Evolutionary conservation across 2,113 vertebrate species (phyloP).

Genomic region (Sakesphorus luctuosus): DNA sequence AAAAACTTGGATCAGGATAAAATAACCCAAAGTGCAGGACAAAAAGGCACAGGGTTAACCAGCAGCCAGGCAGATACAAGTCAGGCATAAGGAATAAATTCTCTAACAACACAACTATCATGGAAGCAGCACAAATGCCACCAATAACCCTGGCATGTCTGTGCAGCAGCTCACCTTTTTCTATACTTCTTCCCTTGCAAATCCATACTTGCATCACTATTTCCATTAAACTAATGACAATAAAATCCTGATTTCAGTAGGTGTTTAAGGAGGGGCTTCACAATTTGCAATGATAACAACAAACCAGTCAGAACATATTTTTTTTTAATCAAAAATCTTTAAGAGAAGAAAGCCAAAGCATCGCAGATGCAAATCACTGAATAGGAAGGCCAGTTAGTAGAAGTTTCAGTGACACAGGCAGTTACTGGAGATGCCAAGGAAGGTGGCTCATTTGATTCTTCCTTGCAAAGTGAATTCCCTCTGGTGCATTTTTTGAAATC

Average conservation of each 20-base stretch:
- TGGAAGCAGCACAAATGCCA: not conserved
- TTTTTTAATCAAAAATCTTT: not conserved
- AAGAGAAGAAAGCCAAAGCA: not conserved
- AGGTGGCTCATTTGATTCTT: not conserved
- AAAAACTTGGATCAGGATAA: not conserved
- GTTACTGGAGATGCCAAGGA: not conserved
- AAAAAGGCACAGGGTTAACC: not conserved
- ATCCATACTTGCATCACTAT: not conserved
- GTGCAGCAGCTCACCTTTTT: not conserved
- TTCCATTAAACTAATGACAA: not conserved
- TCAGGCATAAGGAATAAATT: not conserved
- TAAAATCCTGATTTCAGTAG: not conserved
- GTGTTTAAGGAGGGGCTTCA: not conserved
- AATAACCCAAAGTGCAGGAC: fast-evolving
- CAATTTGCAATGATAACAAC: not conserved
- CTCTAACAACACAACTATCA: not conserved
- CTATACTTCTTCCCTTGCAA: not conserved
- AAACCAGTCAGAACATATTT: not conserved
- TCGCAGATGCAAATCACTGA: not conserved
- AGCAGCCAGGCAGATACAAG: not conserved
- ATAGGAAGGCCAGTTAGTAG: not conserved
- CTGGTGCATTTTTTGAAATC: not conserved
- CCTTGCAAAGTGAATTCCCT: not conserved
- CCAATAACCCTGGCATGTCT: not conserved
- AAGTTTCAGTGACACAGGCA: not conserved